phyloP scores from a whole-genome alignment of 2,113 vertebrate genomes.

The Hydrochoerus hydrochaeris region DNA sequence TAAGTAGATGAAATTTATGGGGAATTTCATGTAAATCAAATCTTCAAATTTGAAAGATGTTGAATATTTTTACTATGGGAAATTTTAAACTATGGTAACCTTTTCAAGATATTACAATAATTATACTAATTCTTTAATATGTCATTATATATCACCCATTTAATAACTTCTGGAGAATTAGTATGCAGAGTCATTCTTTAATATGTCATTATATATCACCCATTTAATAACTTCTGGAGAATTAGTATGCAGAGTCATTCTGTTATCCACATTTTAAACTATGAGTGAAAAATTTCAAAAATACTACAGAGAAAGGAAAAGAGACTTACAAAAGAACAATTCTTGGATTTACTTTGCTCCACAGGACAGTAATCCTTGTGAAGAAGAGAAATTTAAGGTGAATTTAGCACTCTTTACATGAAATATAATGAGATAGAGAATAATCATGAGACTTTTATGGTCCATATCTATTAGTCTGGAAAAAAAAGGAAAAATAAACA shows the following conservation, averaged over 20 bases:
- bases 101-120: not conserved
- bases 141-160: not conserved
- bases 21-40: not conserved
- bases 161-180: not conserved
- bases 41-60: not conserved
- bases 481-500: too few species aligned
- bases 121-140: not conserved
- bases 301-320: not conserved
- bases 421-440: not conserved
- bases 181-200: too few species aligned
- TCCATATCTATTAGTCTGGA: too few species aligned
- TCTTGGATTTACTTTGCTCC: not conserved
- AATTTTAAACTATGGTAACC: not conserved
- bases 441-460: not conserved
- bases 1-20: not conserved
- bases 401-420: not conserved
- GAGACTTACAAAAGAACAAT: too few species aligned
- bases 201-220: not conserved
- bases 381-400: not conserved
- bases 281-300: not conserved
- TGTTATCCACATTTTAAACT: not conserved
- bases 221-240: not conserved
- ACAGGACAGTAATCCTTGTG: accelerated
- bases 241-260: not conserved
- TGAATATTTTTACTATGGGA: not conserved